Evolutionary conservation across 92 coral and sea anemone genomes (phyloP).

Genomic region (Paragorgia papillata): DNA sequence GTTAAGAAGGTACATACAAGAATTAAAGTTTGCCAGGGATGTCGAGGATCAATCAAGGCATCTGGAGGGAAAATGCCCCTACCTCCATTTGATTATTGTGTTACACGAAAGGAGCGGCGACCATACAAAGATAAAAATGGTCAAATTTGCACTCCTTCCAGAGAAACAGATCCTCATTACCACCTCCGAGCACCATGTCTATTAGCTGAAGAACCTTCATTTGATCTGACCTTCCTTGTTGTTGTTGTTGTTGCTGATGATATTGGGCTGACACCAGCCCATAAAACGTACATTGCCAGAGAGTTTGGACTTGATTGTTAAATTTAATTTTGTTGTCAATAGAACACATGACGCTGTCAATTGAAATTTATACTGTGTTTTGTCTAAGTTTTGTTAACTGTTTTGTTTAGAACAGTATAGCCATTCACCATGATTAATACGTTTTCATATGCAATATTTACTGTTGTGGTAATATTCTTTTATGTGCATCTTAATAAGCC

Average conservation of each 20-base stretch:
- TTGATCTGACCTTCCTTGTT: slow-evolving; percentile 34
- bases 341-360: too few species aligned
- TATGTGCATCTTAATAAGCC: too few species aligned
- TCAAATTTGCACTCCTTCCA: slow-evolving; percentile 39
- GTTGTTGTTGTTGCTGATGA: slow-evolving; percentile 32
- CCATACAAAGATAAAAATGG: slow-evolving; percentile 42
- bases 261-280: too few species aligned
- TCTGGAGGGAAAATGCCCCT: neutral
- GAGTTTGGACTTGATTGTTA: too few species aligned
- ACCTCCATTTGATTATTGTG: slow-evolving; percentile 45
- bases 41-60: slow-evolving; percentile 25
- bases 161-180: slow-evolving; percentile 11
- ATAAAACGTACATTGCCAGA: too few species aligned
- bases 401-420: too few species aligned
- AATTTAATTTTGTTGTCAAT: too few species aligned
- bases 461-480: too few species aligned
- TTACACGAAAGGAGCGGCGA: slow-evolving; percentile 43
- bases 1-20: slow-evolving; percentile 33
- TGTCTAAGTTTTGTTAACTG: too few species aligned
- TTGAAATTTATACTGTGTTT: too few species aligned
- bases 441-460: too few species aligned
- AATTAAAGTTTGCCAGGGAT: slow-evolving; percentile 54
- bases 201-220: slow-evolving; percentile 37
- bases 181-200: slow-evolving; percentile 34
- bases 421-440: too few species aligned